A percentile compares a stretch with the other conserved stretches of the same genome.
Evolutionary conservation across 1,140 invertebrate species (phyloP).

Genomic region (Dreissena polymorpha): DNA sequence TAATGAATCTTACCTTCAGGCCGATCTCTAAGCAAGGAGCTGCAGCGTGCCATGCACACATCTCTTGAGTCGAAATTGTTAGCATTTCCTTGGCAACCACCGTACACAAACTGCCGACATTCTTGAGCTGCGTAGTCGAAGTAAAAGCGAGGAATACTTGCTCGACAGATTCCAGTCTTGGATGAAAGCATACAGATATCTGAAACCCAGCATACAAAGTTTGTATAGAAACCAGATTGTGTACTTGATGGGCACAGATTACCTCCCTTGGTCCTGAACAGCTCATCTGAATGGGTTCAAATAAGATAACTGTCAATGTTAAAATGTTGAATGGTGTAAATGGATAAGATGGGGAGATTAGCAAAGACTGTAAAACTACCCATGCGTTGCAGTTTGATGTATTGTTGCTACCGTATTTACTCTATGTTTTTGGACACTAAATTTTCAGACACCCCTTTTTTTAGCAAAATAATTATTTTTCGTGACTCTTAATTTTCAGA

Average conservation of each 20-base stretch:
- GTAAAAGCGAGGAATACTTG: conserved; percentile 78
- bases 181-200: conserved; percentile 63
- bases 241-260: background rate
- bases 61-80: conserved; percentile 81
- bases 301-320: background rate
- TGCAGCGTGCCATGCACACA: conserved; percentile 59
- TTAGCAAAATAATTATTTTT: too few species aligned
- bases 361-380: too few species aligned
- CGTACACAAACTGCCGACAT: conserved; percentile 82
- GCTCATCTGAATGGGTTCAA: background rate
- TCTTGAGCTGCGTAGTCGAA: conserved; percentile 77
- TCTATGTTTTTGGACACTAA: too few species aligned
- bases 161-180: conserved; percentile 58
- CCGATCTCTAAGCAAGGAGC: conserved; percentile 22
- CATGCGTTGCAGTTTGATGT: background rate
- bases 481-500: too few species aligned
- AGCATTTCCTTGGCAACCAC: conserved; percentile 82
- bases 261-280: background rate
- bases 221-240: too few species aligned
- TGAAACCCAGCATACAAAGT: conserved; percentile 24
- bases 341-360: background rate
- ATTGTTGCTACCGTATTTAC: too few species aligned
- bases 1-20: conserved; percentile 25
- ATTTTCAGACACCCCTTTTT: too few species aligned
- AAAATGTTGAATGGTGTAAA: background rate